Evolutionary conservation across 2,888 invertebrate species (phyloP).

Genomic region (Acutogordius australiensis): DNA sequence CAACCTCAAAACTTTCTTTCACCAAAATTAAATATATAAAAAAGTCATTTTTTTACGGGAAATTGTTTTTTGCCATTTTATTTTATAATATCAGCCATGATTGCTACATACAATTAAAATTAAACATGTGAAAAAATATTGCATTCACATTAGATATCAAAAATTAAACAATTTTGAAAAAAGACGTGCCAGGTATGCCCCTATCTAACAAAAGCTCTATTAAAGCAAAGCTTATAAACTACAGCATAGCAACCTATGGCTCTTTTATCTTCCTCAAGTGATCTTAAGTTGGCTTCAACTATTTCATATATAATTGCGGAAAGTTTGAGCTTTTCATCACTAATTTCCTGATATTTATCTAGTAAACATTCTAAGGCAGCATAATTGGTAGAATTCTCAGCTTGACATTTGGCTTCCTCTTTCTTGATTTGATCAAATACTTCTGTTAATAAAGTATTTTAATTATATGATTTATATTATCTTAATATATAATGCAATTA

Average conservation of each 20-base stretch:
- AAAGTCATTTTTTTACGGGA: too few relatives aligned
- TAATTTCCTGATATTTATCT: not conserved
- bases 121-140: too few relatives aligned
- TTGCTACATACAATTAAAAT: too few relatives aligned
- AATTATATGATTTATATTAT: not conserved
- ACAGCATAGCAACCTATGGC: not conserved
- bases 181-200: too few relatives aligned
- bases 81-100: too few relatives aligned
- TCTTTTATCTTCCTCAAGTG: not conserved
- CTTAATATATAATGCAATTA: not conserved
- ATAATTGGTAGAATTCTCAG: not conserved
- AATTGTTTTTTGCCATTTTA: too few relatives aligned
- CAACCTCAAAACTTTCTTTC: too few relatives aligned
- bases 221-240: too few relatives aligned
- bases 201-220: too few relatives aligned
- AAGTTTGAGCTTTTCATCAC: not conserved
- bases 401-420: not conserved
- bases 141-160: too few relatives aligned
- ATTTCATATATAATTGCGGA: not conserved
- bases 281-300: not conserved
- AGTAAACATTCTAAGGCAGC: not conserved
- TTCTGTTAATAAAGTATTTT: not conserved
- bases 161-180: too few relatives aligned
- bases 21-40: too few relatives aligned
- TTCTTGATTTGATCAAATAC: not conserved